Conservation (phyloP, 2,888 invertebrate species). For the Acrobasis consociella region DNA sequence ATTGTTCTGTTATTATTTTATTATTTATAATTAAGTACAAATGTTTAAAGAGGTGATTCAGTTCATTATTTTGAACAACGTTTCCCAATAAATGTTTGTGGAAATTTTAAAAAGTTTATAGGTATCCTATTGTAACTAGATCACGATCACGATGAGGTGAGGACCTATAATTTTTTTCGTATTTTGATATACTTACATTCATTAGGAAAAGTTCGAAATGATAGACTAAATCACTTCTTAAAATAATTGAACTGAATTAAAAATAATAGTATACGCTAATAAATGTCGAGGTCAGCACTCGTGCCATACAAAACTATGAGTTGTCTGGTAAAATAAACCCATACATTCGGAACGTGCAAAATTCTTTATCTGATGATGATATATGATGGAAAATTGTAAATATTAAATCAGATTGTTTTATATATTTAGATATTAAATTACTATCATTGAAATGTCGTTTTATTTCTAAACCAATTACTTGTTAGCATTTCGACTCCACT, state of each 20-base stretch:
- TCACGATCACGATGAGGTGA: no score
- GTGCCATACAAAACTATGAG: slow-evolving; percentile 60
- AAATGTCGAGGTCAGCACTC: slow-evolving; percentile 38
- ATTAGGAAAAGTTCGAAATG: no score
- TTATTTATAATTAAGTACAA: not conserved
- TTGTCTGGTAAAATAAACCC: slow-evolving; percentile 13
- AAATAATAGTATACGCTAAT: slow-evolving; percentile 17
- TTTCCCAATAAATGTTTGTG: no score
- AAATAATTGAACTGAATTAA: no score
- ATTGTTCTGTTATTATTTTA: slow-evolving; percentile 23
- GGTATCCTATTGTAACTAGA: no score
- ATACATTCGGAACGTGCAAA: slow-evolving; percentile 26
- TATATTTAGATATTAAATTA: slow-evolving; percentile 75
- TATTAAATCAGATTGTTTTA: slow-evolving; percentile 70
- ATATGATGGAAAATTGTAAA: slow-evolving; percentile 47
- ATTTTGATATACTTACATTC: no score
- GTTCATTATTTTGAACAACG: no score
- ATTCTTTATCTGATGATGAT: slow-evolving; percentile 30
- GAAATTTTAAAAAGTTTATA: no score
- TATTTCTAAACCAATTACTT: slow-evolving; percentile 30
- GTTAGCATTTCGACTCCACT: not conserved
- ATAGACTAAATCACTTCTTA: no score
- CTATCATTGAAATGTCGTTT: slow-evolving; percentile 55
- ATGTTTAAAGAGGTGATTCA: no score
- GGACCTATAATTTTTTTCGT: no score